Evolutionary conservation across 2,797 vertebrate genomes (phyloP).

Genomic region (Poliocrania exsul): DNA sequence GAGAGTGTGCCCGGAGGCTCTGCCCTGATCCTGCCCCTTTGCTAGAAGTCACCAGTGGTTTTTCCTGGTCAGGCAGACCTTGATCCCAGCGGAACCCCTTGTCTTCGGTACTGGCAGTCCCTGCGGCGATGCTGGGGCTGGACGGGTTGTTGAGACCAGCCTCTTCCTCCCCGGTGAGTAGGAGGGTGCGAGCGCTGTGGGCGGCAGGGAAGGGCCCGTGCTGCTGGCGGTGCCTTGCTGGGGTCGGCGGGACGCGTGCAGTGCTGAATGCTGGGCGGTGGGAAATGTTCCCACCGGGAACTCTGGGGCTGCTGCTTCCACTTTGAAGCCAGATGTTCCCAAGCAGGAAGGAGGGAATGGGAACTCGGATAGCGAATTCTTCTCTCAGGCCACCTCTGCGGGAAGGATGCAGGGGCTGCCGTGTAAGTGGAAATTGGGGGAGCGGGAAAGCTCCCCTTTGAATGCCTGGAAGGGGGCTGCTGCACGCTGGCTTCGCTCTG

Average conservation of each 20-base stretch:
- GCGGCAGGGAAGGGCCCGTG: neutral
- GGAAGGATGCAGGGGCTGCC: neutral
- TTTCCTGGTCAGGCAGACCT: neutral
- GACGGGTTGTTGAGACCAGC: conserved; percentile 22
- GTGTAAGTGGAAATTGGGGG: neutral
- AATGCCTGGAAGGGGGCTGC: neutral
- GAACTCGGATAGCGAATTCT: neutral
- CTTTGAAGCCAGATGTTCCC: neutral
- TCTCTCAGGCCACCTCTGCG: neutral
- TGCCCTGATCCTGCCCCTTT: neutral
- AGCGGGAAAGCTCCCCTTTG: neutral
- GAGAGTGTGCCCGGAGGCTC: neutral
- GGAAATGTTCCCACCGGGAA: neutral
- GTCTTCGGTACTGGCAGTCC: neutral
- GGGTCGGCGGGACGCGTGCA: fast-evolving
- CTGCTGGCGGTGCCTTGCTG: neutral
- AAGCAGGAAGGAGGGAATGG: neutral
- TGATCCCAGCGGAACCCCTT: neutral
- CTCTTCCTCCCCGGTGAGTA: conserved; percentile 55
- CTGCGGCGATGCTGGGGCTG: conserved; percentile 14
- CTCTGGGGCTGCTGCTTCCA: neutral
- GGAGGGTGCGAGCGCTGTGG: neutral
- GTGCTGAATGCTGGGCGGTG: fast-evolving
- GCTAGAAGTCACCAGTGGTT: neutral
- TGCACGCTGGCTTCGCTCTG: neutral